These are phyloP conservation scores for Lamellibrachia luymesi DNA, from an alignment of 1,140 invertebrate species.

Conservation along the genomic window DNA sequence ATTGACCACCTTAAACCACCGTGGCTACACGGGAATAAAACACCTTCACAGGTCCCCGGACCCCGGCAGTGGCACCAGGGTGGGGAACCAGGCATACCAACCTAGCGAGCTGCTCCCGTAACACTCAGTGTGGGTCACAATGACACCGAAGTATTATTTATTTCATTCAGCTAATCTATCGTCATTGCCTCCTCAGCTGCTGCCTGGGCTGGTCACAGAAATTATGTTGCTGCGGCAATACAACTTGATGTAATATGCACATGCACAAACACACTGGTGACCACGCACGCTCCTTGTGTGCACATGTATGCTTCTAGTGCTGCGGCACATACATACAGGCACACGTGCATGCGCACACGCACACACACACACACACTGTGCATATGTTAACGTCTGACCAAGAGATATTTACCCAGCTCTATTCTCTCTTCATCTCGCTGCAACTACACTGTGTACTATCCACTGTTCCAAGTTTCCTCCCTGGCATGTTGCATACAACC, in stretches of 20 bases:
- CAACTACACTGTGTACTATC: too few species aligned
- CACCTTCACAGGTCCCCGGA: not conserved
- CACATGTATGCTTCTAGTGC: not conserved
- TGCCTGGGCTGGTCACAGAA: not conserved
- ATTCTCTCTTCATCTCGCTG: too few species aligned
- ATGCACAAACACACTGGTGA: not conserved
- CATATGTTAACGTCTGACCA: not conserved
- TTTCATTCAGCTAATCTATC: constrained; percentile 1
- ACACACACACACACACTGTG: not conserved
- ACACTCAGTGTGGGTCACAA: not conserved
- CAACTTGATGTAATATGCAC: constrained; percentile 1
- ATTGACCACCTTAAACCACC: not conserved
- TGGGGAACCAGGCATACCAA: not conserved
- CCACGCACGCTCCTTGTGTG: not conserved
- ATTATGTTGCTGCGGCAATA: not conserved
- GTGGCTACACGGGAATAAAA: not conserved
- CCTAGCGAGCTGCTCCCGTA: not conserved
- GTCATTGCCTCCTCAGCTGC: not conserved
- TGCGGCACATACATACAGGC: too few species aligned
- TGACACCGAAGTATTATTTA: not conserved
- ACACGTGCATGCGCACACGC: too few species aligned
- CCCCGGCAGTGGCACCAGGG: not conserved
- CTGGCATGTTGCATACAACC: too few species aligned
- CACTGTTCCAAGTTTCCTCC: too few species aligned
- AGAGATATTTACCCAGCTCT: not conserved